Evolutionary conservation across 2,888 invertebrate genomes (phyloP).

Genomic region (Philaethria dido): DNA sequence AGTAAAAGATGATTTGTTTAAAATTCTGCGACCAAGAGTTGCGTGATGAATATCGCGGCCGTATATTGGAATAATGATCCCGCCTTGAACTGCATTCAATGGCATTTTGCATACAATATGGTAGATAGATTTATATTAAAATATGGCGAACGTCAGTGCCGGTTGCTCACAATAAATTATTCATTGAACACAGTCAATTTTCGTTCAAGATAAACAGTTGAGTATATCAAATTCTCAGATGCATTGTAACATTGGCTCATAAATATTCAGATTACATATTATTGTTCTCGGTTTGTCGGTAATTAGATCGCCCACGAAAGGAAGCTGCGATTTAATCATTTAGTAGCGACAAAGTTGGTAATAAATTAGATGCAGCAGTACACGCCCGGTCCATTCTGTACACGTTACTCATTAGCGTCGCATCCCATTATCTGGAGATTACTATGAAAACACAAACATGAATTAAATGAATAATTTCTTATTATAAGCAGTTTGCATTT

Average conservation of each 20-base stretch:
- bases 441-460: constrained; percentile 37
- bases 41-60: constrained; percentile 81
- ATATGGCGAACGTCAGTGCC: constrained; percentile 80
- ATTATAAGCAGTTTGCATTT: not conserved
- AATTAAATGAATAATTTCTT: constrained; percentile 35
- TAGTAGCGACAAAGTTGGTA: constrained; percentile 72
- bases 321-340: constrained; percentile 71
- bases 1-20: constrained; percentile 82
- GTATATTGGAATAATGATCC: constrained; percentile 82
- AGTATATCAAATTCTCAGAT: constrained; percentile 76
- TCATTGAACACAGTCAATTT: constrained; percentile 81
- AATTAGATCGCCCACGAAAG: constrained; percentile 82
- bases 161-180: constrained; percentile 81
- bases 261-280: constrained; percentile 81
- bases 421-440: constrained; percentile 38
- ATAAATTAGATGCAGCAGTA: constrained; percentile 65
- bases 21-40: constrained; percentile 72
- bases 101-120: constrained; percentile 84
- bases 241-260: constrained; percentile 61
- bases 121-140: constrained; percentile 83
- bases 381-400: constrained; percentile 54
- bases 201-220: constrained; percentile 74
- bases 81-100: constrained; percentile 81
- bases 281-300: constrained; percentile 80
- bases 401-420: constrained; percentile 62